Evolutionary conservation across 2,797 vertebrate species (phyloP).

Genomic region (Hemitrygon akajei): DNA sequence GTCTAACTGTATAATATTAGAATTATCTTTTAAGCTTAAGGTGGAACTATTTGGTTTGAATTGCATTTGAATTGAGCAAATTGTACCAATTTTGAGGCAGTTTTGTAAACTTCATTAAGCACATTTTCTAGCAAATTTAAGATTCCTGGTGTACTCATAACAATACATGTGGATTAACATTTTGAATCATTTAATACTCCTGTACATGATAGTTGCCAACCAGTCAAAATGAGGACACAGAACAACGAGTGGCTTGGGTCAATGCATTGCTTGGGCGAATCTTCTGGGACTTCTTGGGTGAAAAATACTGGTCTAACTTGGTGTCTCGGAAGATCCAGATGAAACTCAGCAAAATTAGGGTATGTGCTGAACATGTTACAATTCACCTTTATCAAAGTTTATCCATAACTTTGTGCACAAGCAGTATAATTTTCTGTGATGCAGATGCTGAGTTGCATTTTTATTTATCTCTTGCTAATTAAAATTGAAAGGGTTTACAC

Average conservation of each 20-base stretch:
- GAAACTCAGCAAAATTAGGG: conserved; percentile 98
- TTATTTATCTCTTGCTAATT: background rate
- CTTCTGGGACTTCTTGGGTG: conserved; percentile 91
- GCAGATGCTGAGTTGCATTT: background rate
- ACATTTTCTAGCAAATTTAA: background rate
- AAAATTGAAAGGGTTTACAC: background rate
- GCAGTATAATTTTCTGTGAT: background rate
- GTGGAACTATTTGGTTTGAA: background rate
- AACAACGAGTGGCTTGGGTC: conserved; percentile 79
- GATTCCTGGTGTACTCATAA: background rate
- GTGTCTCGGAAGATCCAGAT: conserved; percentile 97
- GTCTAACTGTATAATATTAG: background rate
- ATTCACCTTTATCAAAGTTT: background rate
- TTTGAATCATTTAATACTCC: background rate
- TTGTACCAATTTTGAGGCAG: background rate
- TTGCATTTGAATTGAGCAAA: background rate
- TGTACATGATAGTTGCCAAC: conserved; percentile 61
- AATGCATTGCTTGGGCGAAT: conserved; percentile 82
- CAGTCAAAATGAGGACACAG: conserved; percentile 55
- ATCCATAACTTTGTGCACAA: background rate
- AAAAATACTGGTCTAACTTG: conserved; percentile 83
- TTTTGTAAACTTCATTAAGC: background rate
- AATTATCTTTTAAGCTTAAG: background rate
- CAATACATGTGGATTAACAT: background rate
- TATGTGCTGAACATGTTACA: conserved; percentile 48